Base-by-base conservation (phyloP, 2,888 invertebrate genomes). In the Holacanthella duospinosa region DNA sequence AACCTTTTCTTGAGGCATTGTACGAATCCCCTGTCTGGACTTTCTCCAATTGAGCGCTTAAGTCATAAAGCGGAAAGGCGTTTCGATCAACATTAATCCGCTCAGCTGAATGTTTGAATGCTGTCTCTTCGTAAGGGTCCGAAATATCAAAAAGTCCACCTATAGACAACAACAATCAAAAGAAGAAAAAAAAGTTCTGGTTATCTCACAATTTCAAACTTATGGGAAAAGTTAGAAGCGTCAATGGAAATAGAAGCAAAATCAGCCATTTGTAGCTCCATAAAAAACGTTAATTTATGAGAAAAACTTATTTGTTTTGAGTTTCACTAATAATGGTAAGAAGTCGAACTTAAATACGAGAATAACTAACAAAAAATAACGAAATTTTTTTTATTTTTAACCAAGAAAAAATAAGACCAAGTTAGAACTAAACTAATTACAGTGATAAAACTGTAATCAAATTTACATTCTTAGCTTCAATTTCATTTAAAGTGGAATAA, bases 1-100 rank as follows among this genome's bases (percentile, higher is more conserved):
- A 78, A 93, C 93, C 93, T 84, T 91, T 84, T 80, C 93, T 93
- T 24, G 93, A 91, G 59, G 94, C 93, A 77, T 91, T 91, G 77
- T 94, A 94, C 78, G 93, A 93, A 78, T 95, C 94, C 75, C 91
- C 89, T 1, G 90, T 87, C 60, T 89, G 88, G 76, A 93, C 88
- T 74, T 87, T 86, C 79, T 93, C 92, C 66, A 93, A 88, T 81
- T 92, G 90, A 29, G 90, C 90, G 68, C 88, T 85, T 60, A 95
- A 81, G 75, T 89, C 86, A 19, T 91, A 89, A 75, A 91, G 81
- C 29, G 89, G 88, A 74, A 92, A 79, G 74, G 93, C 86, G 62
- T 86, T 83, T 68, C 88, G 82, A 78, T 91, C 90, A 54, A 85
- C 83, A 79, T 93, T 93, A 75, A 93, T 90, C 76, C 88, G 85